These are phyloP conservation scores for Exocentrus adspersus DNA, from an alignment of 2,888 invertebrate species.

Conservation along the genomic window DNA sequence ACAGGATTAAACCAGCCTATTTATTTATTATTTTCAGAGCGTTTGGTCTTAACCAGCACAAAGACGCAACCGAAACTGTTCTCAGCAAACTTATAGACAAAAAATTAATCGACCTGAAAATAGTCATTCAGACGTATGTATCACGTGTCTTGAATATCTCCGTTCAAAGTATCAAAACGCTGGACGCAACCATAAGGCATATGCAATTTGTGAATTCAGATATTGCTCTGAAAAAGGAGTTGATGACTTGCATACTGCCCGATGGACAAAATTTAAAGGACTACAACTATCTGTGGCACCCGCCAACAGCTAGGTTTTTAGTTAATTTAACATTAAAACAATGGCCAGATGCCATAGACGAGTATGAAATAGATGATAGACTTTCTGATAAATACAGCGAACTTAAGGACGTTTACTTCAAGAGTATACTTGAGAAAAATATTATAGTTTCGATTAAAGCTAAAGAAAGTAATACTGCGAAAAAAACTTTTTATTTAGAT, in stretches of 20 bases:
- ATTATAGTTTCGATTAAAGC: constrained; percentile 16
- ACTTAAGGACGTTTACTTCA: constrained; percentile 52
- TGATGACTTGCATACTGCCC: constrained; percentile 53
- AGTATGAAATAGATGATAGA: constrained; percentile 3
- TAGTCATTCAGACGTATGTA: constrained; percentile 60
- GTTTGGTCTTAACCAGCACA: constrained; percentile 64
- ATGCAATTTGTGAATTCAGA: constrained; percentile 53
- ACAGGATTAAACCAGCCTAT: too few species aligned
- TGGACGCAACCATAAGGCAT: constrained; percentile 58
- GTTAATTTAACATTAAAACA: constrained; percentile 54
- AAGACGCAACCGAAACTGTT: constrained; percentile 61
- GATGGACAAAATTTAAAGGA: constrained; percentile 44
- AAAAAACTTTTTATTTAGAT: constrained; percentile 37
- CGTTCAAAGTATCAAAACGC: constrained; percentile 58
- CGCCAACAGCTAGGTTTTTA: constrained; percentile 49
- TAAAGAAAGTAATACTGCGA: not conserved
- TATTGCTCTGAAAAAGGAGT: constrained; percentile 41
- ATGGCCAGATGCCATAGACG: constrained; percentile 44
- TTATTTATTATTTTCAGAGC: constrained; percentile 64
- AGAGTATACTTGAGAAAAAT: constrained; percentile 50
- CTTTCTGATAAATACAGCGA: constrained; percentile 38
- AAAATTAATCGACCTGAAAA: constrained; percentile 53
- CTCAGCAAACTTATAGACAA: constrained; percentile 60
- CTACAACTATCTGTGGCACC: constrained; percentile 35
- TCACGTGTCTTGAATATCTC: constrained; percentile 60